A percentile compares a stretch with the other conserved stretches of the same genome.
Evolutionary conservation across 2,888 invertebrate genomes (phyloP).

Genomic region (Lasioglossum marginatum): DNA sequence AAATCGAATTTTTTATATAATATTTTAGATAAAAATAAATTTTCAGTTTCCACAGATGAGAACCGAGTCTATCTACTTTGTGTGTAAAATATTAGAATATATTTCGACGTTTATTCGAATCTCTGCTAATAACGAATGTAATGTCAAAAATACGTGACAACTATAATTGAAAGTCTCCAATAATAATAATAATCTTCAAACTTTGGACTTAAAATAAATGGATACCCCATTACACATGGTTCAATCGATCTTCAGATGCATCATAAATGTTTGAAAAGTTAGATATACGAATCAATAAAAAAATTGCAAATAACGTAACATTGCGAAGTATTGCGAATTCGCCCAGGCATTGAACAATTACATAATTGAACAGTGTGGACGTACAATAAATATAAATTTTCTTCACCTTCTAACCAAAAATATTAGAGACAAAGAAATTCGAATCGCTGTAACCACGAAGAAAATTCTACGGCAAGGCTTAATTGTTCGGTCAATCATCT

Average conservation of each 20-base stretch:
- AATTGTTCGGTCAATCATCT: background rate
- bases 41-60: background rate
- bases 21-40: background rate
- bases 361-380: too few relatives aligned
- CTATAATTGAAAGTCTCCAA: too few relatives aligned
- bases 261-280: background rate
- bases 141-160: background rate
- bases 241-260: too few relatives aligned
- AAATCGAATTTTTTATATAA: too few relatives aligned
- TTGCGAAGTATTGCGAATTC: background rate
- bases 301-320: background rate
- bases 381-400: too few relatives aligned
- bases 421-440: background rate
- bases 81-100: background rate
- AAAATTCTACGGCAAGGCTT: too few relatives aligned
- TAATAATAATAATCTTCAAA: too few relatives aligned
- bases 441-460: background rate
- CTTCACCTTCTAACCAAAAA: background rate
- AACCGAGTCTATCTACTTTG: background rate
- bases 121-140: background rate
- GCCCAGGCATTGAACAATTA: too few relatives aligned
- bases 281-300: background rate
- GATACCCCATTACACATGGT: too few relatives aligned
- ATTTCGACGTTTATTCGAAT: background rate
- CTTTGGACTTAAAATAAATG: too few relatives aligned